These are phyloP conservation scores for Hepsetus odoe DNA, from an alignment of 2,113 vertebrate species.

Conservation along the genomic window DNA sequence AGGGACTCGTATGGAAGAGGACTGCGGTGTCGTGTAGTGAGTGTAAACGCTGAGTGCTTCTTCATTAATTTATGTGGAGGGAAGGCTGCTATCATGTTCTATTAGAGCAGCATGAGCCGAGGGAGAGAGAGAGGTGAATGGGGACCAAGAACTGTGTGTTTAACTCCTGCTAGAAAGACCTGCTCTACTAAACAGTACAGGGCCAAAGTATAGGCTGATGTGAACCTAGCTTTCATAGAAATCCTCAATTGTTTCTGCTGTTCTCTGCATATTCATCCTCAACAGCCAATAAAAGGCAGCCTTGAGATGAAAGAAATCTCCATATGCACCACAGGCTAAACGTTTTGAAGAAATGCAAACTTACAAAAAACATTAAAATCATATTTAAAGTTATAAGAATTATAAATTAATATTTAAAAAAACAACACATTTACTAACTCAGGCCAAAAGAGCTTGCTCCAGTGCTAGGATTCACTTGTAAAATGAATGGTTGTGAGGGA, in stretches of 20 bases:
- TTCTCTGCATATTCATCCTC: not conserved
- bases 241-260: not conserved
- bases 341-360: not conserved
- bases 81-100: slow-evolving; percentile 41
- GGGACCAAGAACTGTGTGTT: not conserved
- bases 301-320: not conserved
- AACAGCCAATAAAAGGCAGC: not conserved
- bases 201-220: not conserved
- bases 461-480: too few relatives aligned
- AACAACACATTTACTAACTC: too few relatives aligned
- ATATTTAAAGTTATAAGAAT: not conserved
- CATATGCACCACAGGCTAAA: not conserved
- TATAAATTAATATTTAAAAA: too few relatives aligned
- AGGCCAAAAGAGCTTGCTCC: too few relatives aligned
- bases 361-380: too few relatives aligned
- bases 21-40: slow-evolving; percentile 20
- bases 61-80: slow-evolving; percentile 53
- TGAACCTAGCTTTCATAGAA: not conserved
- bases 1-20: slow-evolving; percentile 14
- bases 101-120: slow-evolving; percentile 27
- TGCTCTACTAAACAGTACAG: not conserved
- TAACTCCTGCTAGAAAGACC: not conserved
- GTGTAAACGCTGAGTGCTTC: slow-evolving; percentile 40
- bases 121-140: slow-evolving; percentile 20
- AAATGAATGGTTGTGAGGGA: too few relatives aligned